These are phyloP conservation scores for Argopecten irradians DNA, from an alignment of 1,140 invertebrate species.

Conservation along the genomic window DNA sequence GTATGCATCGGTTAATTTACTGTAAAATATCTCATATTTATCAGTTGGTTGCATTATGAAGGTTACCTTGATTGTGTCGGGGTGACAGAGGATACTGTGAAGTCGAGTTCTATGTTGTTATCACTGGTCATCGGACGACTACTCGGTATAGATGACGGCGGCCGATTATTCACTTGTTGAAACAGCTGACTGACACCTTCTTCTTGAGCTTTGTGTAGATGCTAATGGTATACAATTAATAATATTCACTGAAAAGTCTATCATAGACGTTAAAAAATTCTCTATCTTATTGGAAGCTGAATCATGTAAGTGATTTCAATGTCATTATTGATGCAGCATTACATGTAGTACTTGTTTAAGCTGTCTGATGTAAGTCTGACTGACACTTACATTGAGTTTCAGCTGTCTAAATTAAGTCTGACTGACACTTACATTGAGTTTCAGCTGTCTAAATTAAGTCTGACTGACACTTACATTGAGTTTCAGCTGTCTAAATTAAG, in stretches of 20 bases:
- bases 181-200: constrained; percentile 43
- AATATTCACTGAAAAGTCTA: background rate
- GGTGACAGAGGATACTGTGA: constrained; percentile 47
- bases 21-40: background rate
- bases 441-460: no score
- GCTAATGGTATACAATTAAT: constrained; percentile 32
- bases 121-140: constrained; percentile 40
- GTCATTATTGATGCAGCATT: no score
- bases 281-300: background rate
- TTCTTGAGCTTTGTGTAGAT: constrained; percentile 51
- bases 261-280: background rate
- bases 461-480: no score
- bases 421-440: no score
- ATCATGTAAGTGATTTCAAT: background rate
- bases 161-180: constrained; percentile 30
- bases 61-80: constrained; percentile 59
- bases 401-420: no score
- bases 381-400: no score
- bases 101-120: constrained; percentile 41
- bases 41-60: background rate
- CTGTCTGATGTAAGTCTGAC: background rate
- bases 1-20: no score
- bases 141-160: constrained; percentile 4
- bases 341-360: background rate
- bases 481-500: no score